phyloP scores from a whole-genome alignment of 2,888 invertebrate genomes.

The Nineta flava region DNA sequence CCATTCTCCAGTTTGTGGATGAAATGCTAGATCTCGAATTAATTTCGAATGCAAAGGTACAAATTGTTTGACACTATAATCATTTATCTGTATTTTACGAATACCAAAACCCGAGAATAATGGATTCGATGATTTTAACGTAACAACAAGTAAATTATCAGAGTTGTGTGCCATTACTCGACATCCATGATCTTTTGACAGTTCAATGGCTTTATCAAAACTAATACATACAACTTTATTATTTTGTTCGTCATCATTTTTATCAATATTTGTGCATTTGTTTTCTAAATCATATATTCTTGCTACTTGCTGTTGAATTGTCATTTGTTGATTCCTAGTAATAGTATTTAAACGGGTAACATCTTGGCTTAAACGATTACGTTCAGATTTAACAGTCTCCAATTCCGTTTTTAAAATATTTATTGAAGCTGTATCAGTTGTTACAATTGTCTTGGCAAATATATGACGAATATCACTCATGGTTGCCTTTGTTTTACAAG shows the following conservation, averaged over 20 bases:
- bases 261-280: conserved; percentile 10
- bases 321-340: conserved; percentile 25
- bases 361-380: conserved; percentile 42
- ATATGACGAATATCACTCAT: conserved; percentile 57
- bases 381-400: conserved; percentile 37
- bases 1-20: conserved; percentile 45
- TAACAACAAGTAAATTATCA: conserved; percentile 49
- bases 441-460: conserved; percentile 59
- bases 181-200: conserved; percentile 50
- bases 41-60: conserved; percentile 55
- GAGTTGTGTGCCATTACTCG: conserved; percentile 60
- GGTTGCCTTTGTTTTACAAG: conserved; percentile 64
- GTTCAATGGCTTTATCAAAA: conserved; percentile 47
- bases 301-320: conserved; percentile 21
- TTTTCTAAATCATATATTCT: conserved; percentile 19
- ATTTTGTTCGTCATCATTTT: conserved; percentile 11
- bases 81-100: conserved; percentile 50
- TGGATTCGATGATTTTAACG: conserved; percentile 52
- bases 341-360: conserved; percentile 33
- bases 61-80: conserved; percentile 49
- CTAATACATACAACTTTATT: conserved; percentile 26
- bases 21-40: conserved; percentile 66
- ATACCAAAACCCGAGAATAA: conserved; percentile 70
- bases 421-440: conserved; percentile 18
- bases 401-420: conserved; percentile 47